Evolutionary conservation across 1,140 invertebrate genomes (phyloP).

Genomic region (Dufourea novaeangliae): DNA sequence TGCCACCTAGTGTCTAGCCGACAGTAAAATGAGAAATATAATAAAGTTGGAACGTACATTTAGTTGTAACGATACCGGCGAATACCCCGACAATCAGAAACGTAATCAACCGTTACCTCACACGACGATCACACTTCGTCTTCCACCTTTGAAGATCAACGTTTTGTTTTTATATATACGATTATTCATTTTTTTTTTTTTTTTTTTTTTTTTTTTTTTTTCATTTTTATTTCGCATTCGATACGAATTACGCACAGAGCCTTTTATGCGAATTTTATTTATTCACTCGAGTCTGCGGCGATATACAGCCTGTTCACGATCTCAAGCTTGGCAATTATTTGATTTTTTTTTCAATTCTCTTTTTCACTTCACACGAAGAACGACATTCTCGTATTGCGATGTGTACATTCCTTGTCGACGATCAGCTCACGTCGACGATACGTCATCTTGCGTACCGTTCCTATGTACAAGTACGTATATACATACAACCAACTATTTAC

Average conservation of each 20-base stretch:
- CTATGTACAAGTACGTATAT: slow-evolving; percentile 54
- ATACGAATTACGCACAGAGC: no score
- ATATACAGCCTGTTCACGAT: no score
- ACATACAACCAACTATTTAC: slow-evolving; percentile 39
- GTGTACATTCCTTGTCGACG: slow-evolving; percentile 6
- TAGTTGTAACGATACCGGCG: not conserved
- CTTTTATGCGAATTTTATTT: no score
- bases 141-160: not conserved
- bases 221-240: not conserved
- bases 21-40: slow-evolving; percentile 24
- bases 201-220: slow-evolving; percentile 2
- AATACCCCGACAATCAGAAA: not conserved
- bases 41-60: slow-evolving; percentile 45
- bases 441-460: slow-evolving; percentile 40
- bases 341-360: not conserved
- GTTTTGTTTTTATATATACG: not conserved
- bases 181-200: not conserved
- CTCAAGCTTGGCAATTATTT: not conserved
- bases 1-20: slow-evolving; percentile 39
- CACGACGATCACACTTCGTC: not conserved
- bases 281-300: no score
- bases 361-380: not conserved
- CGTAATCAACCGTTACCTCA: no score
- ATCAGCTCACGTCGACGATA: slow-evolving; percentile 31
- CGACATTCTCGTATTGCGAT: not conserved